These are phyloP conservation scores for Eristalinus sepulchralis DNA, from an alignment of 2,888 invertebrate genomes.

Conservation along the genomic window DNA sequence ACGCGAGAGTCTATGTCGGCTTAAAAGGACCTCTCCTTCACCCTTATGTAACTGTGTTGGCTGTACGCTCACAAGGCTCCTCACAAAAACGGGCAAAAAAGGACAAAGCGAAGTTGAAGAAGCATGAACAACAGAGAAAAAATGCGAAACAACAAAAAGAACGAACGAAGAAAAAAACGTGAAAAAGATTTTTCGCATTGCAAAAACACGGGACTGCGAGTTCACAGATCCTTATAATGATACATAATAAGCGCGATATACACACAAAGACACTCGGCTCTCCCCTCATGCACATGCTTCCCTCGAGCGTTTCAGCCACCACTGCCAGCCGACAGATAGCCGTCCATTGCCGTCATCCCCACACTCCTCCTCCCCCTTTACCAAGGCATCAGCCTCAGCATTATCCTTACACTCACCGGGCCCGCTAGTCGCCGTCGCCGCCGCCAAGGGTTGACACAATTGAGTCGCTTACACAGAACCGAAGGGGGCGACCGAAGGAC, in stretches of 20 bases:
- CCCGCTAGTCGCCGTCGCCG: constrained; percentile 34
- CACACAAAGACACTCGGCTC: constrained; percentile 35
- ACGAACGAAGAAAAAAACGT: constrained; percentile 41
- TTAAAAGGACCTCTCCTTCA: constrained; percentile 34
- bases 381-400: neutral
- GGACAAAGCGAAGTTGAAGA: constrained; percentile 36
- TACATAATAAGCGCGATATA: constrained; percentile 71
- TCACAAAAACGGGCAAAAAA: constrained; percentile 49
- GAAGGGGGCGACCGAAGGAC: constrained; percentile 63
- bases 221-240: constrained; percentile 69
- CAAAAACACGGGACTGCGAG: constrained; percentile 67
- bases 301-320: constrained; percentile 57
- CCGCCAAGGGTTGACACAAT: constrained; percentile 68
- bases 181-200: constrained; percentile 69
- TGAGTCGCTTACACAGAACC: constrained; percentile 59
- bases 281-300: constrained; percentile 65
- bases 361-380: neutral
- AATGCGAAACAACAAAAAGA: constrained; percentile 12
- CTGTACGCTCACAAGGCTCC: constrained; percentile 30
- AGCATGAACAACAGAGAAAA: constrained; percentile 2
- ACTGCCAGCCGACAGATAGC: constrained; percentile 62
- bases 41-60: constrained; percentile 34
- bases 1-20: constrained; percentile 57
- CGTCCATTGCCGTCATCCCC: constrained; percentile 27
- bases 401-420: neutral